phyloP scores from a whole-genome alignment of 2,797 vertebrate genomes.

The Sebastes glaucus region DNA sequence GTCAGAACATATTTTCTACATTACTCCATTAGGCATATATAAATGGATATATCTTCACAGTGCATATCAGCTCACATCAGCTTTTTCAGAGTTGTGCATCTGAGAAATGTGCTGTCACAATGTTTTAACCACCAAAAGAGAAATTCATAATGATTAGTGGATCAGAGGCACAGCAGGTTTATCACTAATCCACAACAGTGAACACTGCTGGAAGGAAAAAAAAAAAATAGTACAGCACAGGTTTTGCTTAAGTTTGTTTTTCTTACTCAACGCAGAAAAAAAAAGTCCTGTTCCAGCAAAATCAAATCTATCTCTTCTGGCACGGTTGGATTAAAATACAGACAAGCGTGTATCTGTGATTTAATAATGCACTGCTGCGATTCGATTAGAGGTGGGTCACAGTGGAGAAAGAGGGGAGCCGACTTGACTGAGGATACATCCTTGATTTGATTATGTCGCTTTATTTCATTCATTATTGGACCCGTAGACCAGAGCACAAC shows the following conservation, averaged over 20 bases:
- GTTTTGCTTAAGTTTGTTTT: slow-evolving; percentile 29
- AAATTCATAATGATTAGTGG: slow-evolving; percentile 9
- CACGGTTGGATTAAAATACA: slow-evolving; percentile 41
- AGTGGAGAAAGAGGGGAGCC: slow-evolving; percentile 11
- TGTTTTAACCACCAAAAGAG: slow-evolving; percentile 11
- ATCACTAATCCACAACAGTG: slow-evolving; percentile 16
- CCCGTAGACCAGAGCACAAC: not conserved
- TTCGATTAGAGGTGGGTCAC: slow-evolving; percentile 45
- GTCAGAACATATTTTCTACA: not conserved
- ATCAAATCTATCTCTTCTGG: slow-evolving; percentile 30
- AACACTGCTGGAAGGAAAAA: slow-evolving; percentile 3
- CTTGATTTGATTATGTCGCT: slow-evolving; percentile 55
- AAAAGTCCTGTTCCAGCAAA: slow-evolving; percentile 14
- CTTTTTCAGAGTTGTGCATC: not conserved
- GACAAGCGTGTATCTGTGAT: slow-evolving; percentile 45
- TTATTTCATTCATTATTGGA: slow-evolving; percentile 59
- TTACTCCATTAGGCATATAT: not conserved
- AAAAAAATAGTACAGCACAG: not conserved
- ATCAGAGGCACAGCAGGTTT: slow-evolving; percentile 19
- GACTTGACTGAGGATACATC: slow-evolving; percentile 13
- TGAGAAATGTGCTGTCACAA: slow-evolving; percentile 26
- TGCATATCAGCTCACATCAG: not conserved
- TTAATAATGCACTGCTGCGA: slow-evolving; percentile 49
- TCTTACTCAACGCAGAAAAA: not conserved
- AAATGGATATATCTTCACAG: not conserved